Evolutionary conservation across 2,797 vertebrate genomes (phyloP), one percentile per base, ranked within the genome.

Genomic region (Gymnocypris eckloni): DNA sequence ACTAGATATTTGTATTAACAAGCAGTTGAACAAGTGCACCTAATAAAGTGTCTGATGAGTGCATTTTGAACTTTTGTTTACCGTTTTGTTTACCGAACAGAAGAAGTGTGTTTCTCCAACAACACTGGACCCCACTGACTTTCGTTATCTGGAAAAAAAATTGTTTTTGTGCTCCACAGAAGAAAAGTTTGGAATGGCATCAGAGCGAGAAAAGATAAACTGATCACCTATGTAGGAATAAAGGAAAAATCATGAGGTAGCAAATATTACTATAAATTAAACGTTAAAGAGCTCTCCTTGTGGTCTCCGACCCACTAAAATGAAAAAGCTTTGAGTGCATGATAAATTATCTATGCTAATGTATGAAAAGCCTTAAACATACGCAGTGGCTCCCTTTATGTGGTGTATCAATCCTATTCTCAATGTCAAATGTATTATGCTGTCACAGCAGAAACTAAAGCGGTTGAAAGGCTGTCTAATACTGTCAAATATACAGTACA

Each of bases 381-480:
- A 45, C 4, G 18, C 83, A 84, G 56, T 56, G 48, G 45, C 78
- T 64, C 25, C 2, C 25, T 85, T 79, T 64, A 79, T 56, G 50
- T 70, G 7, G 52, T 72, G 43, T 61, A 37, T 72, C 56, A 86
- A 54, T 66, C 59, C 45, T 86, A 33, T 52, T 61, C 33, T 43
- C 45, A 75, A 81, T 66, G 78, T 86, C 79, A 86, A 75, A 75
- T 20, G 16, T 41, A 86, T 75, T 67, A 66, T n/a, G 70, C 84
- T 67, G 78, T 86, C 79, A 75, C 22, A 75, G 59, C 84, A 81
- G 69, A 81, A 45, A 64, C 54, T 41, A 86, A 81, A 86, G 33
- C 22, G 7, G n/a, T n/a, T 75, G 45, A 80, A 81, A 66, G 59
- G 56, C 59, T 54, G 70, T 86, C 43, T 75, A 81, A 86, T 64